Evolutionary conservation across 2,113 vertebrate genomes (phyloP), one percentile per base, ranked within the genome.

Genomic region (Lamprotornis superbus): DNA sequence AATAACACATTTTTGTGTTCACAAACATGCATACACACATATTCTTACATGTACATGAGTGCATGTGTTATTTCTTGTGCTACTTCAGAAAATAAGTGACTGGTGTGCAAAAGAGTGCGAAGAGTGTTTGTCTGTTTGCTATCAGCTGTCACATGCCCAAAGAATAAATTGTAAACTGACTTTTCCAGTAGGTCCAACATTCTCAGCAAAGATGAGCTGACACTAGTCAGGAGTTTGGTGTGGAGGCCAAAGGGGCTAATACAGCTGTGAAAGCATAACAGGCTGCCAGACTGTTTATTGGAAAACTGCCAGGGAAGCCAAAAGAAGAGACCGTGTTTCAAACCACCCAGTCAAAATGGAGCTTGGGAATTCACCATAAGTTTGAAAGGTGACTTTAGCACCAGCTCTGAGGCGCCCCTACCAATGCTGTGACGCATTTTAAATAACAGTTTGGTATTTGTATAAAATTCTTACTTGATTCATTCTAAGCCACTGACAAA

Each of bases 261-360:
- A 80, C 67, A 93, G 95, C 82, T 94, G 67, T 80, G 92, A 92
- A 93, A 83, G 84, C 31, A 46, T 30, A 96, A 92, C 78, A 64
- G 85, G 61, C 78, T 87, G 96, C 91, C 92, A 91, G 78, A 31
- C 37, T 90, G 85, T 88, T 95, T 93, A 87, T 46, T 92, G 85
- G 88, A 93, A 88, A 92, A 85, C n/a, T 90, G 83, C 67, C 92
- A 95, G 63, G 37, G 67, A 80, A 88, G 78, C 70, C 88, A 93
- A 90, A 83, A 81, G 75, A 90, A 90, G 70, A 87, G 67, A 52
- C 88, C 60, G 7, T 52, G 46, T 68, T 91, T 91, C 74, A 73
- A 90, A 75, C 31, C 24, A 90, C 28, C 10, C 53, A 35, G 40
- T 64, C 40, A 85, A 92, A 93, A 83, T 27, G 71, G 75, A 83